Evolutionary conservation across 2,888 invertebrate genomes (phyloP), one percentile per base, ranked within the genome.

Genomic region (Drosophila macrospina): DNA sequence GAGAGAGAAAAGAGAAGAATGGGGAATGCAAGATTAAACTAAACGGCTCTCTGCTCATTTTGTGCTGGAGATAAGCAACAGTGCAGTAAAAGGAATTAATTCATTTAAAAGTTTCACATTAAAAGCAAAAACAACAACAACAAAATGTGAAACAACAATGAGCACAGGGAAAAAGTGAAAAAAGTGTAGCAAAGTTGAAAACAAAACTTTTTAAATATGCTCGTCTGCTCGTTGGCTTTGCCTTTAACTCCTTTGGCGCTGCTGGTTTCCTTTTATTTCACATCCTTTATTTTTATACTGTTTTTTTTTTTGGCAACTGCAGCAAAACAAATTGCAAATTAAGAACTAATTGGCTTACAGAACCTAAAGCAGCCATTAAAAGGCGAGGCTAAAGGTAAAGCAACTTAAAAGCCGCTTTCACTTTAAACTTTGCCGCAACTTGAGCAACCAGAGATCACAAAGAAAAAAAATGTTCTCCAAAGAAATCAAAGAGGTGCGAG

Each of bases 281-380:
- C 16, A 13, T 13, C 52, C 15, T 30, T 39, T 39, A 66, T 36
- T 24, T 45, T 48, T 30, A 44, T 10, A 30, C 5, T 4, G 5
- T 41, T 45, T 32, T 32, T 47, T 63, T 59, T 62, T 66, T 71
- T 39, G 69, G 68, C 62, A 78, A 80, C 84, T 86, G 85, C 85
- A 86, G 73, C 85, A 86, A 84, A 85, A 85, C 84, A 86, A 87
- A 87, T 87, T 87, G 84, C 82, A 85, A 87, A 87, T 87, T 87
- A 87, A 87, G 77, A 87, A 87, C 88, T 87, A 87, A 87, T 87
- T 87, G 86, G 86, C 86, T 87, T 87, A 87, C 86, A 81, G 80
- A 81, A 86, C 85, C 85, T 81, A 85, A 86, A 86, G 85, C 81
- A 83, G 78, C 71, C 84, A 80, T 84, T 82, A 82, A 81, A 78